phyloP scores from a whole-genome alignment of 53 echinoderm and acorn worm genomes.

The Apostichopus leukothele region DNA sequence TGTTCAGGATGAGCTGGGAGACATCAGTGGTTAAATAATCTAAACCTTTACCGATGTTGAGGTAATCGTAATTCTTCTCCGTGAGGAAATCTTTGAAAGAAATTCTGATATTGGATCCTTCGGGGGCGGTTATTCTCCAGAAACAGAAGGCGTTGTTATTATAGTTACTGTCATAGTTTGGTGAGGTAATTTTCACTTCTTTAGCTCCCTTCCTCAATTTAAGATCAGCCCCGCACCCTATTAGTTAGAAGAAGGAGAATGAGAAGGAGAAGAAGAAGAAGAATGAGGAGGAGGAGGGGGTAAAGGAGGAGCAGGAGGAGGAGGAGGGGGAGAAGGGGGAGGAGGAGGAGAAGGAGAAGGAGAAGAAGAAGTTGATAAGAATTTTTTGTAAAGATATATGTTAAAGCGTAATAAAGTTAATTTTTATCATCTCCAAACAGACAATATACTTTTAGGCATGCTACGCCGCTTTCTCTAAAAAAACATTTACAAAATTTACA shows the following conservation, averaged over 20 bases:
- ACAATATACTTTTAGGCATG: too few relatives aligned
- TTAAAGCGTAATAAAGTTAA: too few relatives aligned
- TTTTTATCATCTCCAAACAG: too few relatives aligned
- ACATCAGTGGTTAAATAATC: conserved; percentile 34
- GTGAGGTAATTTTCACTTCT: conserved; percentile 33
- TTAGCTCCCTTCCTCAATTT: conserved; percentile 45
- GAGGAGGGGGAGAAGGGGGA: too few relatives aligned
- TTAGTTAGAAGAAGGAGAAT: not conserved
- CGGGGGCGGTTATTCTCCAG: conserved; percentile 60
- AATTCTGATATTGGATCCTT: conserved; percentile 53
- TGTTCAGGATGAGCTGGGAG: conserved; percentile 51
- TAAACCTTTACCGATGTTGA: conserved; percentile 57
- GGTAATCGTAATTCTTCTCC: conserved; percentile 63
- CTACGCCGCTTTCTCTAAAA: too few relatives aligned
- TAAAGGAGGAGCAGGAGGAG: too few relatives aligned
- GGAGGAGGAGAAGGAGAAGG: too few relatives aligned
- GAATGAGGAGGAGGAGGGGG: too few relatives aligned
- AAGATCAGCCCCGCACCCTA: conserved; percentile 55
- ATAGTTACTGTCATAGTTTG: conserved; percentile 54
- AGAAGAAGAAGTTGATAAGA: too few relatives aligned
- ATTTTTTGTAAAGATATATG: too few relatives aligned
- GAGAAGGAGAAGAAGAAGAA: not conserved
- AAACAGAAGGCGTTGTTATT: conserved; percentile 52
- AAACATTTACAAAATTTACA: too few relatives aligned
- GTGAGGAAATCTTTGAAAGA: conserved; percentile 56